Percentiles rank a stretch among this genome's conserved stretches.
These are phyloP conservation scores for Caenorhabditis remanei DNA, from an alignment of 1,140 invertebrate species.

Conservation along the genomic window DNA sequence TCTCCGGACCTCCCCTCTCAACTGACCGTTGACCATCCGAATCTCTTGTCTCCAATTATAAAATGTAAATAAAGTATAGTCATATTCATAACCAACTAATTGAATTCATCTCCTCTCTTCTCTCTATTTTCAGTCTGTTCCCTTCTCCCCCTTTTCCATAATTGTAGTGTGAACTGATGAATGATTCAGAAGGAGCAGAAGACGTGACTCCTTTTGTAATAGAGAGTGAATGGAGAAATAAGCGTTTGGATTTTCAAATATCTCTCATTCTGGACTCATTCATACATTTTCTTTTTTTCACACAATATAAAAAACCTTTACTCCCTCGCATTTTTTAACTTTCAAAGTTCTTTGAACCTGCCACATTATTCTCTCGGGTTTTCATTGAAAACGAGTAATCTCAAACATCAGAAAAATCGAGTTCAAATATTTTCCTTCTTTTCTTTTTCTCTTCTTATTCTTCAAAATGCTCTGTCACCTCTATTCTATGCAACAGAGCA, in stretches of 20 bases:
- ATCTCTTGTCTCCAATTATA: neutral
- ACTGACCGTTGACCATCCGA: neutral
- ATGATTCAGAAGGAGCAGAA: slow-evolving; percentile 8
- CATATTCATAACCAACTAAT: neutral
- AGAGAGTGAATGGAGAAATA: neutral
- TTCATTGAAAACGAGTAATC: neutral
- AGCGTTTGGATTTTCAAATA: neutral
- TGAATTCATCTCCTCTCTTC: neutral
- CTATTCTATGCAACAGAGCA: slow-evolving; percentile 43
- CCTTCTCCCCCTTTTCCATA: neutral
- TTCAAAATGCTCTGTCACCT: slow-evolving; percentile 13
- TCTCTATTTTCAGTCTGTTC: neutral
- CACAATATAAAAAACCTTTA: neutral
- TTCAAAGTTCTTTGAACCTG: neutral
- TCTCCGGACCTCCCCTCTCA: too few species aligned
- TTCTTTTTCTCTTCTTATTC: neutral
- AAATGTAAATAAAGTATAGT: neutral
- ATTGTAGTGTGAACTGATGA: neutral
- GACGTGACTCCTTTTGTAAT: slow-evolving; percentile 7
- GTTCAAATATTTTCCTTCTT: neutral
- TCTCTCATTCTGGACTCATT: neutral
- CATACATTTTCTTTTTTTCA: neutral
- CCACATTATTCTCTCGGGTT: neutral
- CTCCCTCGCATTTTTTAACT: neutral
- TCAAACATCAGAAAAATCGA: slow-evolving; percentile 4